Conservation (phyloP, 2,113 vertebrate genomes). For the Passer montanus region DNA sequence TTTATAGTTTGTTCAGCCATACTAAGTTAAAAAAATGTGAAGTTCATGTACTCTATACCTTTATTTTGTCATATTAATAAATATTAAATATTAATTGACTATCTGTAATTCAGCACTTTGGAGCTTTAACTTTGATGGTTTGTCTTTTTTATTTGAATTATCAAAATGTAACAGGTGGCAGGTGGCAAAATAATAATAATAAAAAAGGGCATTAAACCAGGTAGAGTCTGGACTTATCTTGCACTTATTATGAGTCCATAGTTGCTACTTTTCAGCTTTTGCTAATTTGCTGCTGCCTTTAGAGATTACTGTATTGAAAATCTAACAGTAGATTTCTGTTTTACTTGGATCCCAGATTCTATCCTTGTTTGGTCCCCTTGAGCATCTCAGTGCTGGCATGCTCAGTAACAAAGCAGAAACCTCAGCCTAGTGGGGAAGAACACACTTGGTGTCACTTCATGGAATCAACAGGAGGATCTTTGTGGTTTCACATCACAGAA, state of each 20-base stretch:
- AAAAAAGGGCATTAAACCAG: neutral
- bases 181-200: neutral
- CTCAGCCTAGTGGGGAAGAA: neutral
- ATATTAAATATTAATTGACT: neutral
- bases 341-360: neutral
- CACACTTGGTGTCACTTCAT: neutral
- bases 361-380: rapidly evolving
- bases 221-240: neutral
- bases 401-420: neutral
- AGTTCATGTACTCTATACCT: neutral
- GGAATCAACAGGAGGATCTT: neutral
- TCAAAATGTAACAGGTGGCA: neutral
- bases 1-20: neutral
- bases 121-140: neutral
- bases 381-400: neutral
- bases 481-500: neutral
- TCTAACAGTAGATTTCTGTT: neutral
- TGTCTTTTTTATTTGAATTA: neutral
- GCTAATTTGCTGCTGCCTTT: neutral
- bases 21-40: neutral
- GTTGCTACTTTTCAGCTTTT: neutral
- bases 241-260: neutral
- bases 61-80: neutral
- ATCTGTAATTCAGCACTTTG: neutral
- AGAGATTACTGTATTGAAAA: neutral